phyloP scores from a whole-genome alignment of 2,797 vertebrate species.

The Lindbergichthys nudifrons region DNA sequence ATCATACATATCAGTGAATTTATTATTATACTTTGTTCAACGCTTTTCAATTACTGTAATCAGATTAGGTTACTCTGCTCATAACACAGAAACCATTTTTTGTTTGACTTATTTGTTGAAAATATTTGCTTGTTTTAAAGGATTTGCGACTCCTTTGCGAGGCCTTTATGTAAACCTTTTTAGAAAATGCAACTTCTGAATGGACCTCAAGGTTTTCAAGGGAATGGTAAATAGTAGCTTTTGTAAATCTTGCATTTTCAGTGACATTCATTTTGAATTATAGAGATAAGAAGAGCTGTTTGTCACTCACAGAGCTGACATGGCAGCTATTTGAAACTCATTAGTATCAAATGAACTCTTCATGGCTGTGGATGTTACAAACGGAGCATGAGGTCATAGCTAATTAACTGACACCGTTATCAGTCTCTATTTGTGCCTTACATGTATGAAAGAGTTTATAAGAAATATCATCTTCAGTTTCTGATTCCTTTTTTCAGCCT shows the following conservation, averaged over 20 bases:
- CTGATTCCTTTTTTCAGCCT: background rate
- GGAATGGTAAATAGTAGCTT: background rate
- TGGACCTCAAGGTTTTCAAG: too few species aligned
- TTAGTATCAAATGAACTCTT: background rate
- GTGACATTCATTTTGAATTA: background rate
- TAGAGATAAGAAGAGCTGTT: background rate
- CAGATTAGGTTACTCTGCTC: too few species aligned
- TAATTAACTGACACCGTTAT: background rate
- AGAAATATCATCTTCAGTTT: background rate
- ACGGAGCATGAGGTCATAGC: background rate
- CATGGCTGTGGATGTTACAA: background rate
- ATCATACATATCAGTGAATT: background rate
- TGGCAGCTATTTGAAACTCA: slow-evolving; percentile 1
- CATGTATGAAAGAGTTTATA: background rate
- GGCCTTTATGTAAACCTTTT: too few species aligned
- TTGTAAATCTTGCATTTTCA: background rate
- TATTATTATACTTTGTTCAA: background rate
- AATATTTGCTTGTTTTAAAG: too few species aligned
- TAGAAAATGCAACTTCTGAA: too few species aligned
- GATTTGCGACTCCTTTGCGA: too few species aligned
- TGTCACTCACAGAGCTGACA: background rate
- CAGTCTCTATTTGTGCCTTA: background rate
- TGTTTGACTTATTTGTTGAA: too few species aligned
- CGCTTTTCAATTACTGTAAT: background rate
- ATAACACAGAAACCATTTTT: background rate